A percentile compares a stretch with the other conserved stretches of the same genome.
These are phyloP conservation scores for Sinohyriopsis cumingii DNA, from an alignment of 2,888 invertebrate species.

Conservation along the genomic window DNA sequence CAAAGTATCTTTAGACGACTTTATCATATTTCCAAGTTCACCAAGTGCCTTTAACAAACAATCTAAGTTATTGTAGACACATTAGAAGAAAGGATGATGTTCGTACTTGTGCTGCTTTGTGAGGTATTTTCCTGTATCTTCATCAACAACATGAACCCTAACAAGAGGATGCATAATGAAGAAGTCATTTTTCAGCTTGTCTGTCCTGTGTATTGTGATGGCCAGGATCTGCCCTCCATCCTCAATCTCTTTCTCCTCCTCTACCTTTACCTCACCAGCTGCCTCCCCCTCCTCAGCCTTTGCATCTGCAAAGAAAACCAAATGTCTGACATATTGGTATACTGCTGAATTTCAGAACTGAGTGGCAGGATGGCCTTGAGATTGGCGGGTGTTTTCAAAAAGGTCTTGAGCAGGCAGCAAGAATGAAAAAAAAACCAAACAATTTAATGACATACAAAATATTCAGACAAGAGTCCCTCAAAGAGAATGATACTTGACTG, in stretches of 20 bases:
- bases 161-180: slow-evolving; percentile 79
- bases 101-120: slow-evolving; percentile 73
- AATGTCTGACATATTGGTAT: neutral
- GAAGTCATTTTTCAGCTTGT: slow-evolving; percentile 77
- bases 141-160: slow-evolving; percentile 77
- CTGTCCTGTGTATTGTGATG: slow-evolving; percentile 77
- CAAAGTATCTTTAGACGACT: too few relatives aligned
- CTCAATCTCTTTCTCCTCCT: slow-evolving; percentile 39
- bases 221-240: slow-evolving; percentile 72
- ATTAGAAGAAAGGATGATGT: neutral
- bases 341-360: too few relatives aligned
- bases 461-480: too few relatives aligned
- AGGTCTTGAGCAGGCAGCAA: too few relatives aligned
- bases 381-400: too few relatives aligned
- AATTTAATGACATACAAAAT: too few relatives aligned
- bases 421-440: too few relatives aligned
- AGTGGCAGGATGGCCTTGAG: too few relatives aligned
- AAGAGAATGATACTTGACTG: too few relatives aligned
- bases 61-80: too few relatives aligned
- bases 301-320: slow-evolving; percentile 10
- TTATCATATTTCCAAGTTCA: too few relatives aligned
- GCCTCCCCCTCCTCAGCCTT: slow-evolving; percentile 27
- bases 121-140: slow-evolving; percentile 76
- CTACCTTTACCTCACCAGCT: neutral
- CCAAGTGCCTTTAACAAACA: too few relatives aligned